Percentiles rank a stretch among this genome's conserved stretches.
Evolutionary conservation across 1,140 invertebrate genomes (phyloP).

Genomic region (Aplysia californica): DNA sequence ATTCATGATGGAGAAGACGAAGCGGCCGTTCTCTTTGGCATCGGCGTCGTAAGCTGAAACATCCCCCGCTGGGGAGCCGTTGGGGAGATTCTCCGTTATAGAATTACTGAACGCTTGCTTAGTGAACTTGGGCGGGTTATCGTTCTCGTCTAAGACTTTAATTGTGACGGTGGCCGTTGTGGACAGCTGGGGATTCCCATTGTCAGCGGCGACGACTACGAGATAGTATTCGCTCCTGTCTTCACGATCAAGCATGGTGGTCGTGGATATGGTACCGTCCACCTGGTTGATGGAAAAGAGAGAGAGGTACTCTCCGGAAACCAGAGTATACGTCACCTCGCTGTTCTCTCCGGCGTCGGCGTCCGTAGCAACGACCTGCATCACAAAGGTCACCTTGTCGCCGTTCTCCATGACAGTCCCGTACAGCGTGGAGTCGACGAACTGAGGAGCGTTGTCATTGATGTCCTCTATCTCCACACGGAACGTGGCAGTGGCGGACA

Average conservation of each 20-base stretch:
- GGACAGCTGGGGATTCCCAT: constrained; percentile 67
- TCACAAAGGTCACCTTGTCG: constrained; percentile 73
- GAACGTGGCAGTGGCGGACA: constrained; percentile 47
- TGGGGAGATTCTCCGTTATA: constrained; percentile 77
- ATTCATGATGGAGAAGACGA: constrained; percentile 80
- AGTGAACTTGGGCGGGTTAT: constrained; percentile 54
- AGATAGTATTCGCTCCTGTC: constrained; percentile 15
- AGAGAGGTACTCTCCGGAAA: constrained; percentile 27
- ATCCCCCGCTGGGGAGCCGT: constrained; percentile 80
- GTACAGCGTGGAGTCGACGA: constrained; percentile 13
- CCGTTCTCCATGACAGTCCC: constrained; percentile 45
- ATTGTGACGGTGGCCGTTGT: constrained; percentile 50
- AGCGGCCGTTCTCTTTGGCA: constrained; percentile 82
- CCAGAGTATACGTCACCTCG: constrained; percentile 55
- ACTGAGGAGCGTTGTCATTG: constrained; percentile 57
- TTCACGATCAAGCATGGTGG: constrained; percentile 25
- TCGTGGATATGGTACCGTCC: constrained; percentile 18
- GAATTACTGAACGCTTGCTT: constrained; percentile 41
- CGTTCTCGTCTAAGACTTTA: constrained; percentile 78
- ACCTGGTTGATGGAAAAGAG: constrained; percentile 28
- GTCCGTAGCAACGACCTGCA: constrained; percentile 52
- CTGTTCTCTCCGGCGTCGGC: constrained; percentile 87
- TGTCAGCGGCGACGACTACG: constrained; percentile 78
- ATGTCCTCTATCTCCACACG: constrained; percentile 53
- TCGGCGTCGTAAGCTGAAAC: constrained; percentile 93